phyloP scores from a whole-genome alignment of 2,888 invertebrate genomes.

The Pterostichus madidus region DNA sequence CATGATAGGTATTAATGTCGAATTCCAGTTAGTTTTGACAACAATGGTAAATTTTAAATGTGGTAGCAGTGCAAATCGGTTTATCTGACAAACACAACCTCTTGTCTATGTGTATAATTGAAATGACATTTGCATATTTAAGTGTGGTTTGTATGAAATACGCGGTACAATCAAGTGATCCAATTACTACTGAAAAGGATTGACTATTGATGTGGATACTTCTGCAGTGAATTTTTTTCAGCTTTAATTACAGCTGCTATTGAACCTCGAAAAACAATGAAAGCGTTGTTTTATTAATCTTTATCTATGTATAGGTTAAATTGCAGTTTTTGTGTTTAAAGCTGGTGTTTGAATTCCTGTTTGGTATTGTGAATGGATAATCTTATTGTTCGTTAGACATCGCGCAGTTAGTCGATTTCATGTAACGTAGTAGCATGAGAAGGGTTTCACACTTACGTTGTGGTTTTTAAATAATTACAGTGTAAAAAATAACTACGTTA shows the following conservation, averaged over 20 bases:
- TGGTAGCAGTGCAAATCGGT: too few species aligned
- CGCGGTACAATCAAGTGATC: conserved; percentile 4
- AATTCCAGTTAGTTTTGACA: background rate
- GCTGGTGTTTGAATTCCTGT: conserved; percentile 4
- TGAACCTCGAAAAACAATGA: background rate
- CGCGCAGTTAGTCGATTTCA: conserved; percentile 21
- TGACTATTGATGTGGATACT: background rate
- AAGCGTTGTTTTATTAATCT: background rate
- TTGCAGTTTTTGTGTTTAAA: background rate
- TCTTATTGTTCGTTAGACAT: conserved; percentile 17
- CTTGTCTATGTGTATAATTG: conserved; percentile 1
- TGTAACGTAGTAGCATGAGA: conserved; percentile 1
- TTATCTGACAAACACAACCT: too few species aligned
- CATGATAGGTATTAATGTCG: background rate
- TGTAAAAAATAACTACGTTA: conserved; percentile 17
- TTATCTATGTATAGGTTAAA: conserved; percentile 1
- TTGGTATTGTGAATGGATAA: background rate
- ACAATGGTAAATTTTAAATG: too few species aligned
- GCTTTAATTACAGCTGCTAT: background rate
- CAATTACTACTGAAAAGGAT: conserved; percentile 5
- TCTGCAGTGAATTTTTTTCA: background rate
- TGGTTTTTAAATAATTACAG: background rate
- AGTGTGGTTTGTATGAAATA: conserved; percentile 6
- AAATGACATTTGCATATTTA: conserved; percentile 17
- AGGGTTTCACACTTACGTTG: conserved; percentile 11